A percentile compares a stretch with the other conserved stretches of the same genome.
Conservation (phyloP, 1,140 invertebrate genomes). For the Luehdorfia chinensis region DNA sequence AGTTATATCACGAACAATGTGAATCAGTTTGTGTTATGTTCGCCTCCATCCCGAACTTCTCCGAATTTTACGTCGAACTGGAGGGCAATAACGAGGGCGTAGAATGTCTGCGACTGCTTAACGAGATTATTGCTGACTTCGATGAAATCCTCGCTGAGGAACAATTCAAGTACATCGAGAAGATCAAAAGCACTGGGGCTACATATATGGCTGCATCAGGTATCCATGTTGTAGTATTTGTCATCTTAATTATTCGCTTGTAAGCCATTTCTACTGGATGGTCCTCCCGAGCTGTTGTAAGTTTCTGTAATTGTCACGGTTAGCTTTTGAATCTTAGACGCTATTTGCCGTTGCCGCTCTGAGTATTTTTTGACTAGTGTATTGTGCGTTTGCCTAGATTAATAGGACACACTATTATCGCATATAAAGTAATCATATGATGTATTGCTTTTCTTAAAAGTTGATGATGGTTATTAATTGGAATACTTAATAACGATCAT, state of each 20-base stretch:
- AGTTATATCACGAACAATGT: constrained; percentile 97
- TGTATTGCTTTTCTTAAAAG: too few relatives aligned
- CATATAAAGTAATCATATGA: too few relatives aligned
- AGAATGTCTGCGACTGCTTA: constrained; percentile 94
- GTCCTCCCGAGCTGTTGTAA: too few relatives aligned
- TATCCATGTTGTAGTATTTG: constrained; percentile 39
- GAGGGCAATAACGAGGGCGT: constrained; percentile 97
- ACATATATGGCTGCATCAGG: constrained; percentile 98
- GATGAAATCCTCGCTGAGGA: constrained; percentile 93
- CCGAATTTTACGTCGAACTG: constrained; percentile 96
- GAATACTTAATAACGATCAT: too few relatives aligned
- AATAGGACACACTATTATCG: too few relatives aligned
- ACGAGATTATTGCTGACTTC: constrained; percentile 98
- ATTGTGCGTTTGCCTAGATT: too few relatives aligned
- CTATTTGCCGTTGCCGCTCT: too few relatives aligned
- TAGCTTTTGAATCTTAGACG: too few relatives aligned
- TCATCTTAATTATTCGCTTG: neutral
- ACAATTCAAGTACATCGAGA: constrained; percentile 94
- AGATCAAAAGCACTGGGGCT: constrained; percentile 97
- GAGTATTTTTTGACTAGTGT: too few relatives aligned
- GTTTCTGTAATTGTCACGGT: too few relatives aligned
- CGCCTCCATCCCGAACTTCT: constrained; percentile 97
- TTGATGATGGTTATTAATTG: too few relatives aligned
- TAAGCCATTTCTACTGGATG: too few relatives aligned
- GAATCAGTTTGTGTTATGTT: constrained; percentile 97